phyloP scores from a whole-genome alignment of 2,797 vertebrate species.

The Brachyalestes nurse region DNA sequence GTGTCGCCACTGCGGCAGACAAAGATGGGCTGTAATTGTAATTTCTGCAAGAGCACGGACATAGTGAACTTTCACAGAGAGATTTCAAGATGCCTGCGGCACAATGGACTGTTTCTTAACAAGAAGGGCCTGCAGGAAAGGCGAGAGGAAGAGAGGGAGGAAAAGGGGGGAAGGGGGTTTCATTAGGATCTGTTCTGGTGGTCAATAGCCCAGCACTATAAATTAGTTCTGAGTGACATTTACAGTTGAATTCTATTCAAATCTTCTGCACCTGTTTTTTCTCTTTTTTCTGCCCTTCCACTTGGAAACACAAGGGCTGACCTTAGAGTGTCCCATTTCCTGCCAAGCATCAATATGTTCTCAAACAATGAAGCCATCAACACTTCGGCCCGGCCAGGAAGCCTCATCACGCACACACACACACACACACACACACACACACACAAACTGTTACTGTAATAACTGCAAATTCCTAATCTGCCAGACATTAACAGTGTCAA shows the following conservation, averaged over 20 bases:
- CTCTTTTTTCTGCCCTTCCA: constrained; percentile 2
- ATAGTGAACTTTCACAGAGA: not conserved
- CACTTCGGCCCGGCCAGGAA: constrained; percentile 23
- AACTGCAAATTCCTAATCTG: constrained; percentile 13
- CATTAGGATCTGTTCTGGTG: not conserved
- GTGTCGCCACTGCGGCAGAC: not conserved
- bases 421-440: too few species aligned
- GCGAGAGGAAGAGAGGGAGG: not conserved
- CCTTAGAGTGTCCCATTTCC: constrained; percentile 49
- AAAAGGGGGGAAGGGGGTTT: not conserved
- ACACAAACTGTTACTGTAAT: not conserved
- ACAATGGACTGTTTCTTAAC: constrained; percentile 11
- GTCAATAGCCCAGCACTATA: not conserved
- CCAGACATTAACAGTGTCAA: constrained; percentile 6
- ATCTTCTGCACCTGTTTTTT: not conserved
- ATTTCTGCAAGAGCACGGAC: constrained; percentile 19
- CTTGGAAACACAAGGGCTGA: constrained; percentile 3
- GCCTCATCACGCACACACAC: not conserved
- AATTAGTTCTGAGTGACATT: constrained; percentile 21
- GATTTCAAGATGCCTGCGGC: not conserved
- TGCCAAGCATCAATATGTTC: constrained; percentile 36
- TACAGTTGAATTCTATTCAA: constrained; percentile 11
- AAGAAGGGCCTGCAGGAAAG: not conserved
- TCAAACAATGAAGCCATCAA: constrained; percentile 52
- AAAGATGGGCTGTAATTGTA: constrained; percentile 29